A percentile compares a stretch with the other conserved stretches of the same genome.
phyloP scores from a whole-genome alignment of 2,888 invertebrate species.

The Danaus chrysippus region DNA sequence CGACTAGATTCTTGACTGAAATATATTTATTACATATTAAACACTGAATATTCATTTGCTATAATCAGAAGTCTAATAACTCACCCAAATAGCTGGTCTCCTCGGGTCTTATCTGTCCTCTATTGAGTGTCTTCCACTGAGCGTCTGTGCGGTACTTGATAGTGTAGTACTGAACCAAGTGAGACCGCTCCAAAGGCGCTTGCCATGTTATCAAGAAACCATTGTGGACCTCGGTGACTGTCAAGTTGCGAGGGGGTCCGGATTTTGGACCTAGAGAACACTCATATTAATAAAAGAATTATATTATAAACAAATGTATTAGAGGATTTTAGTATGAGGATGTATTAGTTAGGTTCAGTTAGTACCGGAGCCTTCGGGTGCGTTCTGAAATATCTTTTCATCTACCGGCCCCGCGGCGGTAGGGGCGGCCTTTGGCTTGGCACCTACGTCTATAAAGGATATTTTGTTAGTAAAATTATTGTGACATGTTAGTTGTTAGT shows the following conservation, averaged over 20 bases:
- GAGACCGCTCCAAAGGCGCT: conserved; percentile 88
- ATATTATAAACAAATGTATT: not conserved
- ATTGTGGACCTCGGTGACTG: conserved; percentile 92
- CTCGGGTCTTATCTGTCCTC: conserved; percentile 92
- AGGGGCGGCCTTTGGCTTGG: conserved; percentile 72
- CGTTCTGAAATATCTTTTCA: conserved; percentile 81
- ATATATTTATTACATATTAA: conserved; percentile 32
- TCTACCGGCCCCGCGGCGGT: conserved; percentile 82
- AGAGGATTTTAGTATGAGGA: not conserved
- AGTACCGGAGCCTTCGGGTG: conserved; percentile 85
- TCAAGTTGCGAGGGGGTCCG: conserved; percentile 93
- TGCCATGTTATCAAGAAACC: conserved; percentile 96
- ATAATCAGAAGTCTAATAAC: not conserved
- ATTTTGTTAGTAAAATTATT: not conserved
- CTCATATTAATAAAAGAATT: not conserved
- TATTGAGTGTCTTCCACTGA: conserved; percentile 92
- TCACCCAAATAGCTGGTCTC: conserved; percentile 92
- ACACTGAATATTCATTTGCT: not conserved
- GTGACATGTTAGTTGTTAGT: not conserved
- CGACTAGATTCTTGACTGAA: conserved; percentile 93
- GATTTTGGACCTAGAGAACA: conserved; percentile 90
- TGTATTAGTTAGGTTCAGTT: conserved; percentile 32
- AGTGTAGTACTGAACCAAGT: conserved; percentile 92
- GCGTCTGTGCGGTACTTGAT: conserved; percentile 95
- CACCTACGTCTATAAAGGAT: conserved; percentile 79